Conservation (phyloP, 2,888 invertebrate species). For the Drosophila anceps region DNA sequence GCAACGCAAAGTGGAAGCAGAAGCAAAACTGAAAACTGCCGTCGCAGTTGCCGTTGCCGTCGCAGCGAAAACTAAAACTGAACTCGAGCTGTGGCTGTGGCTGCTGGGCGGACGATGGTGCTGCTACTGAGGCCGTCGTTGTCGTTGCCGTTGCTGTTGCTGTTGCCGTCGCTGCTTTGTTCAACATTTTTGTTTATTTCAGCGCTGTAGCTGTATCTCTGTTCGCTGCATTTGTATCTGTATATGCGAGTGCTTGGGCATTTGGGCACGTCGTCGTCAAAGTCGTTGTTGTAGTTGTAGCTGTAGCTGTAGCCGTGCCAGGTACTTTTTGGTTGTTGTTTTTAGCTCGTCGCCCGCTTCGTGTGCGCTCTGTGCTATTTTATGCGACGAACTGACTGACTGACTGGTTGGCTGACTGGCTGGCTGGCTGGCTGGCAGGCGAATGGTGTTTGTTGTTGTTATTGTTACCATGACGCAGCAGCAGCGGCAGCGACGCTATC, state of each 20-base stretch:
- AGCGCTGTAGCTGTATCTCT: conserved; percentile 61
- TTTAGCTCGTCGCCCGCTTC: conserved; percentile 68
- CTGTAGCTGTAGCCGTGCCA: conserved; percentile 67
- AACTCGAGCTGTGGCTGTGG: conserved; percentile 64
- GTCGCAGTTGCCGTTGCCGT: conserved; percentile 63
- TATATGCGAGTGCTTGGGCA: conserved; percentile 62
- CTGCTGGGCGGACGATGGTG: conserved; percentile 50
- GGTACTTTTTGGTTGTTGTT: conserved; percentile 77
- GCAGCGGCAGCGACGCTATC: conserved; percentile 46
- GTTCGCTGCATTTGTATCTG: conserved; percentile 51
- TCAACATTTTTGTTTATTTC: conserved; percentile 82
- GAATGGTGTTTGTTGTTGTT: conserved; percentile 52
- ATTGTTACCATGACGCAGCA: conserved; percentile 57
- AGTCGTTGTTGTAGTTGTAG: conserved; percentile 35
- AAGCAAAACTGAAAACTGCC: conserved; percentile 66
- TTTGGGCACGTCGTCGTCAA: conserved; percentile 65
- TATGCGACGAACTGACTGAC: conserved; percentile 70
- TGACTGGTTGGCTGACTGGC: conserved; percentile 43
- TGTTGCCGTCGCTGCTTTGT: conserved; percentile 63
- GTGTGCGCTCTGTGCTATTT: conserved; percentile 79
- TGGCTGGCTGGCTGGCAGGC: conserved; percentile 42
- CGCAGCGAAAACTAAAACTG: conserved; percentile 73
- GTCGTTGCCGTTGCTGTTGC: conserved; percentile 35
- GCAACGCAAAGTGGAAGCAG: conserved; percentile 70
- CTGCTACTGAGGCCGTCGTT: conserved; percentile 52